A percentile compares a stretch with the other conserved stretches of the same genome.
Conservation (phyloP, 2,113 vertebrate genomes). For the Perca fluviatilis region DNA sequence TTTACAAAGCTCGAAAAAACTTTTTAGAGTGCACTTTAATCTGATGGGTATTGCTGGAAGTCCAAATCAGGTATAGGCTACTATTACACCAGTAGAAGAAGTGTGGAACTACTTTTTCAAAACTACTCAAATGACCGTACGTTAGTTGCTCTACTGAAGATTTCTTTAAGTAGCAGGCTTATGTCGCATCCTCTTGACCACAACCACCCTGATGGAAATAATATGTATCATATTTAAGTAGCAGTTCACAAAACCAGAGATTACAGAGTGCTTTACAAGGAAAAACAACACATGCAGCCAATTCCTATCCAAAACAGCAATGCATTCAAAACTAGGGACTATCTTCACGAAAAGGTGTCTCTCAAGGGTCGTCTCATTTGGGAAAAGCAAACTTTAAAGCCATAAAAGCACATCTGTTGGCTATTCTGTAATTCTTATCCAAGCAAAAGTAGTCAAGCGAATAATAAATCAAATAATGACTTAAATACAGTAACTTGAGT, state of each 20-base stretch:
- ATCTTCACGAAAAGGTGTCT: neutral
- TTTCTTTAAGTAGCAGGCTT: too few relatives aligned
- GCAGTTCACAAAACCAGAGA: neutral
- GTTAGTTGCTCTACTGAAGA: neutral
- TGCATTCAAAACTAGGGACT: neutral
- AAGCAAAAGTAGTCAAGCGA: neutral
- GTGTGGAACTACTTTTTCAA: neutral
- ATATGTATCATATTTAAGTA: neutral
- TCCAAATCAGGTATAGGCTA: neutral
- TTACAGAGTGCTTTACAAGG: neutral
- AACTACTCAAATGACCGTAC: neutral
- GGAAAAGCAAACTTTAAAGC: neutral
- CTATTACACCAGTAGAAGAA: neutral
- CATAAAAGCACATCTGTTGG: neutral
- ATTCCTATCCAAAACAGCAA: neutral
- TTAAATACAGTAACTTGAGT: neutral
- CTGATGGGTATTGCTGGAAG: neutral
- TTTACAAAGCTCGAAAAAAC: neutral
- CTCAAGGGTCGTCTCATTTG: neutral
- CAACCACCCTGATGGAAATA: neutral
- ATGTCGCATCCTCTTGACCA: neutral
- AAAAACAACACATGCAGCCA: neutral
- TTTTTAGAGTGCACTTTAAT: neutral
- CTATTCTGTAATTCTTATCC: neutral
- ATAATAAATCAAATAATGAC: neutral